Base-by-base conservation (phyloP, 2,888 invertebrate species). In the Mayetiola destructor region DNA sequence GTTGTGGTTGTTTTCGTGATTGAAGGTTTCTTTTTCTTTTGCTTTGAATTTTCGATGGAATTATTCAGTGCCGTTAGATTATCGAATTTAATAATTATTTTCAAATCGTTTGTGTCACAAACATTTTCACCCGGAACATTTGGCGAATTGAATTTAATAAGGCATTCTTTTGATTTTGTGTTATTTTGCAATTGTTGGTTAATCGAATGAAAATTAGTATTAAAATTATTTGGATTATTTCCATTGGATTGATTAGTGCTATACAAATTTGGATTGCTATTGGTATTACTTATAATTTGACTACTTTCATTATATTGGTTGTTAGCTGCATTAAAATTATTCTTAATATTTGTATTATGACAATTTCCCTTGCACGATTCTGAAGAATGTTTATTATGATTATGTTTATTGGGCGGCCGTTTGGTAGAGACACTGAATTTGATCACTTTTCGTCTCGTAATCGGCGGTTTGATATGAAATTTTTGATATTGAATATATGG, bases 271-370 rank as follows among this genome's bases (percentile, higher is more conserved):
- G n/a, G n/a, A n/a, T n/a, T 21, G 6, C 4, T 27, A 27, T 48
- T 16, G 16, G 14, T 48, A 27, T 5, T 27, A 9, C 16, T 27
- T 27, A 2, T 23, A 48, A 27, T 14, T 20, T 48, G 10, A 48
- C 27, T 48, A 48, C 27, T 48, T 48, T 48, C 48, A n/a, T 48
- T 48, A 48, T 27, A 48, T n/a, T n/a, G n/a, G n/a, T n/a, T n/a
- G n/a, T n/a, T n/a, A n/a, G n/a, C n/a, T n/a, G n/a, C n/a, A n/a
- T n/a, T n/a, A n/a, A n/a, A 27, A 48, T 27, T 14, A 48, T 48
- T n/a, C n/a, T n/a, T 12, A 27, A 48, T n/a, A 48, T 48, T 14
- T 5, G n/a, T 5, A 39, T 39, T 39, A 8, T 16, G 18, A 39
- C n/a, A n/a, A n/a, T 39, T 2, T 18, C 18, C 39, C 16, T 16